Conservation (phyloP, 2,113 vertebrate species). For the Egretta garzetta region DNA sequence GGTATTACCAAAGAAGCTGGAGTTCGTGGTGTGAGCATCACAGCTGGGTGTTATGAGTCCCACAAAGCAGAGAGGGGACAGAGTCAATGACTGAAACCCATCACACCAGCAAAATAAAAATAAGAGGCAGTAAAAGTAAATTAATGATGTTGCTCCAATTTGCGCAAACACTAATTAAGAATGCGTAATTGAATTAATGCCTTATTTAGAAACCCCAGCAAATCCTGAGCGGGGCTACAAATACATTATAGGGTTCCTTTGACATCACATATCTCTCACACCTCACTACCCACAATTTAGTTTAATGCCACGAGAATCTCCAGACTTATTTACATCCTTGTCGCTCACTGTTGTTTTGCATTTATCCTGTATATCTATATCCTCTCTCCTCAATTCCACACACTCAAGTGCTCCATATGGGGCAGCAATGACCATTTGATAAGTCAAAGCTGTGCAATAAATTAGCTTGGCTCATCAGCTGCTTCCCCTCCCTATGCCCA, state of each 20-base stretch:
- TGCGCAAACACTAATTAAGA: conserved; percentile 54
- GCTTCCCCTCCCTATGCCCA: background rate
- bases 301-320: background rate
- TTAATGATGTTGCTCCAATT: background rate
- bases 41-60: background rate
- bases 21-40: background rate
- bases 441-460: background rate
- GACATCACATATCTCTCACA: background rate
- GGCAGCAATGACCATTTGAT: background rate
- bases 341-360: background rate
- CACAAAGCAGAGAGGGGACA: background rate
- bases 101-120: background rate
- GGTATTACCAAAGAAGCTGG: background rate
- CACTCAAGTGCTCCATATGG: background rate
- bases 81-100: background rate
- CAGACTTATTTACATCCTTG: background rate
- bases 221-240: background rate
- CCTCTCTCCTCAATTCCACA: background rate
- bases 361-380: background rate
- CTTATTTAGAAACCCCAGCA: conserved; percentile 22
- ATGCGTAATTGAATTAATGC: conserved; percentile 41
- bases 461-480: background rate
- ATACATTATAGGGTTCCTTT: background rate
- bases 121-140: conserved; percentile 20
- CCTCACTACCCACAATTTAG: background rate